phyloP scores from a whole-genome alignment of 2,113 vertebrate species.

The Colaptes auratus region DNA sequence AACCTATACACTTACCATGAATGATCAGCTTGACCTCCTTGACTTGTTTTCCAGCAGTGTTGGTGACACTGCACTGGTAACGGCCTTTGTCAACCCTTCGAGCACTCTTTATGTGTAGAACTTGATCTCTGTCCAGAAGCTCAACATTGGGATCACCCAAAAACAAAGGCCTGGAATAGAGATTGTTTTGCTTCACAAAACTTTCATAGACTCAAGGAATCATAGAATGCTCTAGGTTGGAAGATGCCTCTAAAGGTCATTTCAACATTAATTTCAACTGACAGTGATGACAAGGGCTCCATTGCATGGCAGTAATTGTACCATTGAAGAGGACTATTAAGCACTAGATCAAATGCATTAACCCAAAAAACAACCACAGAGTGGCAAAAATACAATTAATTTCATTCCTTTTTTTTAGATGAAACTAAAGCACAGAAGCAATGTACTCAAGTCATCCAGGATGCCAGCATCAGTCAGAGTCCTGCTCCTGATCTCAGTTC shows the following conservation, averaged over 20 bases:
- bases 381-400: background rate
- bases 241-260: background rate
- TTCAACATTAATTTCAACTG: background rate
- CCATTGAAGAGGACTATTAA: background rate
- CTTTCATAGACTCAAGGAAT: background rate
- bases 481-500: background rate
- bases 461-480: background rate
- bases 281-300: background rate
- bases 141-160: slow-evolving; percentile 87
- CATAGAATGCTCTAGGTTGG: background rate
- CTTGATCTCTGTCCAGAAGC: slow-evolving; percentile 83
- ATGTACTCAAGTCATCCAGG: background rate
- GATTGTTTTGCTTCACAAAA: background rate
- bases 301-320: background rate
- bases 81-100: slow-evolving; percentile 89
- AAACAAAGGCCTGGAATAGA: slow-evolving; percentile 83
- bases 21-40: slow-evolving; percentile 88
- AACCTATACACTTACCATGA: slow-evolving; percentile 79
- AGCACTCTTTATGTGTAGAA: slow-evolving; percentile 84
- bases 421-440: background rate
- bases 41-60: slow-evolving; percentile 87
- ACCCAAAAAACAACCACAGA: background rate
- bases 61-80: slow-evolving; percentile 89
- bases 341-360: background rate
- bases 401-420: background rate